Conservation (phyloP, 2,797 vertebrate species). For the Euthynnus affinis region DNA sequence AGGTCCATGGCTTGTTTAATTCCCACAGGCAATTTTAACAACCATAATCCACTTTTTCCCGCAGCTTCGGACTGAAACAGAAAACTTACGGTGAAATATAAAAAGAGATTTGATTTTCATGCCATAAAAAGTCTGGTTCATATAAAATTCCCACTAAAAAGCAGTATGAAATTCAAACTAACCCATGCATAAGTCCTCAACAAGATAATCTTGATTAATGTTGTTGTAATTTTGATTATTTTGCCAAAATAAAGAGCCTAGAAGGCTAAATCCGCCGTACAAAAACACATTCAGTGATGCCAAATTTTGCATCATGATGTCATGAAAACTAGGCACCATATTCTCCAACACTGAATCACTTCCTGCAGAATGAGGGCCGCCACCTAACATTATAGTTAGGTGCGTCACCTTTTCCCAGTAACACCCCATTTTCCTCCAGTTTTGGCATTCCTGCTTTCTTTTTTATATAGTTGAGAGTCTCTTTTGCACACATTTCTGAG, state of each 20-base stretch:
- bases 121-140: neutral
- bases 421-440: constrained; percentile 43
- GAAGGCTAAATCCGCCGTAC: constrained; percentile 22
- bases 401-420: constrained; percentile 72
- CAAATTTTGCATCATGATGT: constrained; percentile 53
- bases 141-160: neutral
- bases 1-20: constrained; percentile 50
- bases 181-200: neutral
- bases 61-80: constrained; percentile 24
- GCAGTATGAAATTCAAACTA: neutral
- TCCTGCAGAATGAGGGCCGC: constrained; percentile 62
- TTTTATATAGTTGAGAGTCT: constrained; percentile 10
- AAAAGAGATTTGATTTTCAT: constrained; percentile 36
- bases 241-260: constrained; percentile 28
- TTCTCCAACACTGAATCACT: constrained; percentile 66
- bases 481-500: constrained; percentile 27
- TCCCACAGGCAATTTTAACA: constrained; percentile 46
- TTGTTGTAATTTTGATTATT: neutral
- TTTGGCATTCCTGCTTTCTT: constrained; percentile 41
- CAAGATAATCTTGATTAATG: constrained; percentile 18
- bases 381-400: constrained; percentile 64
- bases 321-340: constrained; percentile 32
- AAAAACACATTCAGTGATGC: constrained; percentile 45
- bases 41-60: constrained; percentile 36
- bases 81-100: constrained; percentile 40